A percentile compares a stretch with the other conserved stretches of the same genome.
Evolutionary conservation across 2,113 vertebrate species (phyloP).

Genomic region (Crypturellus undulatus): DNA sequence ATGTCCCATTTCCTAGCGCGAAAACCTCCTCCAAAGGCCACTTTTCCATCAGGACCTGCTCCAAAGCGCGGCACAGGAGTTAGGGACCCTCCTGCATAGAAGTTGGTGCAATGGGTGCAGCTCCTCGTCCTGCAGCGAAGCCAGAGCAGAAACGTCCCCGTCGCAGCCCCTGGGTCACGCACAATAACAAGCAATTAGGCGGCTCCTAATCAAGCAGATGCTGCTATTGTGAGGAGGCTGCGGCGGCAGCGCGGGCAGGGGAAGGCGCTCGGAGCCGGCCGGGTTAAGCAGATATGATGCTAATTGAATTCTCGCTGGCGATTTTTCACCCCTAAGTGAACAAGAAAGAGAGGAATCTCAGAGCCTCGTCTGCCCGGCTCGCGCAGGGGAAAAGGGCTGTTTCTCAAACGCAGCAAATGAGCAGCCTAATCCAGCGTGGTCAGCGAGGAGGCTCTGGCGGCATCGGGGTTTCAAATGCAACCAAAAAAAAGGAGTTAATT

Average conservation of each 20-base stretch:
- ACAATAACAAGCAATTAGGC: constrained; percentile 84
- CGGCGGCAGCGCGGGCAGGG: constrained; percentile 36
- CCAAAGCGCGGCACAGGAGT: background rate
- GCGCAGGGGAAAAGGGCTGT: constrained; percentile 50
- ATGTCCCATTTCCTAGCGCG: accelerated
- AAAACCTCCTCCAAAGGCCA: background rate
- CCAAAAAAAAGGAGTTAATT: background rate
- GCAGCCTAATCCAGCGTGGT: constrained; percentile 54
- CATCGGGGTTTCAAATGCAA: background rate
- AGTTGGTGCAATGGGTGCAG: background rate
- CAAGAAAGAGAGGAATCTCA: constrained; percentile 81
- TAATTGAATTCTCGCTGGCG: constrained; percentile 86
- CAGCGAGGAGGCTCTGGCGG: background rate
- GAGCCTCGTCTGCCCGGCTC: constrained; percentile 74
- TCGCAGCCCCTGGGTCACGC: background rate
- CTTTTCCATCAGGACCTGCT: background rate
- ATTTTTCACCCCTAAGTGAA: constrained; percentile 88
- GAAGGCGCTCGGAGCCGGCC: constrained; percentile 44
- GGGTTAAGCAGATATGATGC: constrained; percentile 73
- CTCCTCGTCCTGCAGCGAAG: background rate
- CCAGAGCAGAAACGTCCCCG: background rate
- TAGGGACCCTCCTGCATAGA: background rate
- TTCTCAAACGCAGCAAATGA: constrained; percentile 68
- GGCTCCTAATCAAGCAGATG: constrained; percentile 83
- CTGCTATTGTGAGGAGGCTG: constrained; percentile 53